A percentile compares a stretch with the other conserved stretches of the same genome.
Conservation (phyloP, 1,140 invertebrate species). For the Asbolus verrucosus region DNA sequence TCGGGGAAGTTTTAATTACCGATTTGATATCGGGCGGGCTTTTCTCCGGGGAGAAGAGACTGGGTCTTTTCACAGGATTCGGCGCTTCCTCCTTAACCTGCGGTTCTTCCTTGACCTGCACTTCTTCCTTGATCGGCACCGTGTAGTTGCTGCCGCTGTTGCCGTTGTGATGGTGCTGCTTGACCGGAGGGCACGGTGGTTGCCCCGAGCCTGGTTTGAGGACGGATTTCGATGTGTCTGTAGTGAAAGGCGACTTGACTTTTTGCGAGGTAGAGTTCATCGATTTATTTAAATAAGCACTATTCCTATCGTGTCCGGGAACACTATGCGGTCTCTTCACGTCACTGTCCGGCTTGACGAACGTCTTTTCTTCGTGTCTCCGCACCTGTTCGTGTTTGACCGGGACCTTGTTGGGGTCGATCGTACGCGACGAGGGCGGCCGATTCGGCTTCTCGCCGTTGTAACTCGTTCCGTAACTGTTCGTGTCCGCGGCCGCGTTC, state of each 20-base stretch:
- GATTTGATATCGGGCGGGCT: constrained; percentile 60
- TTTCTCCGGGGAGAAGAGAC: constrained; percentile 70
- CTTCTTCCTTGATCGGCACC: constrained; percentile 53
- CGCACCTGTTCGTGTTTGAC: constrained; percentile 54
- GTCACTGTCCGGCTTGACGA: constrained; percentile 56
- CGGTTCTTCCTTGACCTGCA: constrained; percentile 35
- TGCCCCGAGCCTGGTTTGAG: constrained; percentile 50
- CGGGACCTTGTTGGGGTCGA: constrained; percentile 54
- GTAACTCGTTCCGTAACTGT: constrained; percentile 46
- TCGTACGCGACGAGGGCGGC: not conserved
- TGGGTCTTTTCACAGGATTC: constrained; percentile 60
- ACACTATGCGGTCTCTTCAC: constrained; percentile 59
- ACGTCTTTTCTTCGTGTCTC: constrained; percentile 52
- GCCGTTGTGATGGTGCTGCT: constrained; percentile 36
- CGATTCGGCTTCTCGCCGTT: constrained; percentile 45
- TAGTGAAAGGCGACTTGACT: constrained; percentile 59
- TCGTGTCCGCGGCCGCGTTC: constrained; percentile 53
- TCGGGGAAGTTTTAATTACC: constrained; percentile 53
- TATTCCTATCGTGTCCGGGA: constrained; percentile 53
- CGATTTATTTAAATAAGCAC: constrained; percentile 54
- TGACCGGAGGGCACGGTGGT: not conserved
- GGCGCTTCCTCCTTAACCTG: constrained; percentile 42
- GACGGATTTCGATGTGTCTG: constrained; percentile 61
- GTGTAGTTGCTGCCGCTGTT: constrained; percentile 1
- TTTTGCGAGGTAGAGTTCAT: constrained; percentile 62